These are phyloP conservation scores for Drosophila ironensis DNA, from an alignment of 1,140 invertebrate genomes.

Conservation along the genomic window DNA sequence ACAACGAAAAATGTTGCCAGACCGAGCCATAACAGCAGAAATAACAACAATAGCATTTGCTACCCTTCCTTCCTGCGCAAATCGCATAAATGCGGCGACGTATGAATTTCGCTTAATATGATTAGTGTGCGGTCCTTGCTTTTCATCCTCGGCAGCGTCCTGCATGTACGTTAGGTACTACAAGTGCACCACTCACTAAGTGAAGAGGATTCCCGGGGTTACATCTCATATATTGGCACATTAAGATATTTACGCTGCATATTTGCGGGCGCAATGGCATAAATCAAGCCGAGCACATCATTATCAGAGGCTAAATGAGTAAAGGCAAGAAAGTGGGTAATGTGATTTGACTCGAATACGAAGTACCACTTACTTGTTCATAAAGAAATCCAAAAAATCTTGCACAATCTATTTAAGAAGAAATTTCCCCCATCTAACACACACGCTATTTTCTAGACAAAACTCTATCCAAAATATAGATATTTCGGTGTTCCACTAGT, in stretches of 20 bases:
- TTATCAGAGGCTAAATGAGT: conserved; percentile 30
- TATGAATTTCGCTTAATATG: conserved; percentile 81
- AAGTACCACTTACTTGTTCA: too few relatives aligned
- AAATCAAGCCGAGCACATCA: conserved; percentile 58
- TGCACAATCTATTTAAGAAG: too few relatives aligned
- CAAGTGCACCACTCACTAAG: conserved; percentile 59
- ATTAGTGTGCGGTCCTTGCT: conserved; percentile 53
- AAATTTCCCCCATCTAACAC: too few relatives aligned
- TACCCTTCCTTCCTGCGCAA: conserved; percentile 37
- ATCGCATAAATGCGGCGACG: conserved; percentile 77
- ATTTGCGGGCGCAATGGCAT: conserved; percentile 67
- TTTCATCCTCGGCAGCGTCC: conserved; percentile 8
- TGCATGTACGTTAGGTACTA: conserved; percentile 30
- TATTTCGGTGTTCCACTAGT: too few relatives aligned
- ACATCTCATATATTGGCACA: conserved; percentile 53
- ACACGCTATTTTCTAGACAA: too few relatives aligned
- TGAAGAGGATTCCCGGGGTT: neutral
- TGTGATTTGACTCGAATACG: too few relatives aligned
- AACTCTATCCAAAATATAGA: too few relatives aligned
- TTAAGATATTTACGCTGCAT: conserved; percentile 76
- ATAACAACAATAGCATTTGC: conserved; percentile 36
- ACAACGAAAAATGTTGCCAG: conserved; percentile 72
- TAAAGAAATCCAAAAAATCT: too few relatives aligned
- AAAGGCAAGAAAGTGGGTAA: neutral
- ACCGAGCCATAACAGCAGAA: conserved; percentile 26